Evolutionary conservation across 2,797 vertebrate species (phyloP).

Genomic region (Capromys pilorides): DNA sequence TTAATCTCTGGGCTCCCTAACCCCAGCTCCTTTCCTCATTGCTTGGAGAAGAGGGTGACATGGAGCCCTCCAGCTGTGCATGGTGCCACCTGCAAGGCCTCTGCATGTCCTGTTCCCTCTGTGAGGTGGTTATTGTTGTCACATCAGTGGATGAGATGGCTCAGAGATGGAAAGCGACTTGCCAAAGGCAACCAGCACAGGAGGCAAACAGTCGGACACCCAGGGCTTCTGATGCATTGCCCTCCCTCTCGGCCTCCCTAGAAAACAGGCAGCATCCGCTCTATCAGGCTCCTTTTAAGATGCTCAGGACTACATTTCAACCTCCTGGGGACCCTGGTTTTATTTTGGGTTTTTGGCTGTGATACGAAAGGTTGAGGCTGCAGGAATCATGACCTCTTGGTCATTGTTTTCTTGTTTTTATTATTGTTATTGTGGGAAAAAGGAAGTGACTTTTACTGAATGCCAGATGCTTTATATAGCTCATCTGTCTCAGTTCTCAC

Average conservation of each 20-base stretch:
- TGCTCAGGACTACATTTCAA: not conserved
- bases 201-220: not conserved
- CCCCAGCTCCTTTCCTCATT: not conserved
- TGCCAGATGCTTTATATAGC: constrained; percentile 67
- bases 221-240: constrained; percentile 2
- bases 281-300: not conserved
- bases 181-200: not conserved
- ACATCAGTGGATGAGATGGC: not conserved
- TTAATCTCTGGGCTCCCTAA: not conserved
- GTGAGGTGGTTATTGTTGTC: not conserved
- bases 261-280: not conserved
- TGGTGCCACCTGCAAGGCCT: not conserved
- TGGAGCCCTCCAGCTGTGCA: not conserved
- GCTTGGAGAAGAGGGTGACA: not conserved
- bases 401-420: constrained; percentile 70
- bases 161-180: constrained; percentile 8
- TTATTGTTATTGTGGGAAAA: constrained; percentile 70
- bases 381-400: constrained; percentile 60
- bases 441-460: constrained; percentile 70
- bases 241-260: not conserved
- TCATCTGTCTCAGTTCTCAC: constrained; percentile 63
- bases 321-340: not conserved
- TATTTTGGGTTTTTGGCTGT: constrained; percentile 58
- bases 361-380: not conserved
- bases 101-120: not conserved